phyloP scores from a whole-genome alignment of 2,888 invertebrate species.

The Epistrophella euchroma region DNA sequence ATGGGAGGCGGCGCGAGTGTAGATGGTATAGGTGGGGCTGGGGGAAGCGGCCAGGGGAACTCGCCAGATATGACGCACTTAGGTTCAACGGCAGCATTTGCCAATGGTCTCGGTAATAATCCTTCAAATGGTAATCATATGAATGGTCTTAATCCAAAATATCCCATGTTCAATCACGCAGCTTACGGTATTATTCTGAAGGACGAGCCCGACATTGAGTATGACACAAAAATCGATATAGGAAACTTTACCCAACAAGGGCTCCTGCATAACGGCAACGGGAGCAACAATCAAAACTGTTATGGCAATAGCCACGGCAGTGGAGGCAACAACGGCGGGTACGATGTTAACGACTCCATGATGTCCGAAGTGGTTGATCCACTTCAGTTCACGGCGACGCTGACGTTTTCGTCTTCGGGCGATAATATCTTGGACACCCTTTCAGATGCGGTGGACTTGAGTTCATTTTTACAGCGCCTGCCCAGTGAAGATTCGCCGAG shows the following conservation, averaged over 20 bases:
- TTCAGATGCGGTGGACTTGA: constrained; percentile 91
- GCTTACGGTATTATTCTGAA: constrained; percentile 92
- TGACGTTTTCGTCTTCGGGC: constrained; percentile 91
- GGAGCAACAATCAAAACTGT: constrained; percentile 80
- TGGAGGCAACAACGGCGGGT: constrained; percentile 85
- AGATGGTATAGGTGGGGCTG: constrained; percentile 76
- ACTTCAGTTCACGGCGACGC: constrained; percentile 91
- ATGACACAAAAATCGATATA: constrained; percentile 89
- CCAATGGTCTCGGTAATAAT: constrained; percentile 80
- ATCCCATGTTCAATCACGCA: constrained; percentile 90
- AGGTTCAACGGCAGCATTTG: constrained; percentile 78
- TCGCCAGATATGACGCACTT: constrained; percentile 68
- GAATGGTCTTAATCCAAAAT: constrained; percentile 80
- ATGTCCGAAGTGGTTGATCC: constrained; percentile 91
- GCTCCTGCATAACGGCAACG: constrained; percentile 83
- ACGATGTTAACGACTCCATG: constrained; percentile 87
- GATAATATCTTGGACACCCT: constrained; percentile 91
- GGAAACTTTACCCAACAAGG: constrained; percentile 82
- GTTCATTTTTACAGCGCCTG: constrained; percentile 89
- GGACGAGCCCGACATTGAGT: constrained; percentile 91
- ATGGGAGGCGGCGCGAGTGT: constrained; percentile 84
- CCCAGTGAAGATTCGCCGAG: constrained; percentile 86
- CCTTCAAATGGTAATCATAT: constrained; percentile 77
- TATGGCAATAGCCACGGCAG: constrained; percentile 84
- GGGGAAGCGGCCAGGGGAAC: constrained; percentile 74